Percentiles rank a stretch among this genome's conserved stretches.
These are phyloP conservation scores for Lasiurus borealis DNA, from an alignment of 2,113 vertebrate genomes.

Conservation along the genomic window DNA sequence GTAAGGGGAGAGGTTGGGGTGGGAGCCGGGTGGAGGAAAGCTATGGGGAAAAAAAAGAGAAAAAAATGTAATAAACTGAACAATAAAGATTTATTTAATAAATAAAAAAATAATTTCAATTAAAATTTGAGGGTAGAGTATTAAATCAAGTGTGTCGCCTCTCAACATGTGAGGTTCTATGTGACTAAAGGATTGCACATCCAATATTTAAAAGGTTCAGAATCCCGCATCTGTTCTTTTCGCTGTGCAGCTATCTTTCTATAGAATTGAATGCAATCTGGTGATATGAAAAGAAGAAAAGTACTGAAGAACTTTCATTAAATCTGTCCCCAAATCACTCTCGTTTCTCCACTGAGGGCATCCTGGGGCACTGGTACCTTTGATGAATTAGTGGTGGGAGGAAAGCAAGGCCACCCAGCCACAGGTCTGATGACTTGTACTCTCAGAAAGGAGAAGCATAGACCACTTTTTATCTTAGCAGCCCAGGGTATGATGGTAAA, in stretches of 20 bases:
- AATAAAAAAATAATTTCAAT: neutral
- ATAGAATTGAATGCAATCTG: neutral
- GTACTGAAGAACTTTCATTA: neutral
- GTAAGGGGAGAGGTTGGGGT: too few relatives aligned
- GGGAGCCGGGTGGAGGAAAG: too few relatives aligned
- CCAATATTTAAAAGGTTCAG: neutral
- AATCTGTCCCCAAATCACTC: neutral
- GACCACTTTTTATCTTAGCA: neutral
- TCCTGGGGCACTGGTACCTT: neutral
- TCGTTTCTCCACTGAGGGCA: neutral
- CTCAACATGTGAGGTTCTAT: neutral
- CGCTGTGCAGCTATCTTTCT: neutral
- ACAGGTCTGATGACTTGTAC: too few relatives aligned
- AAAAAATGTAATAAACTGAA: too few relatives aligned
- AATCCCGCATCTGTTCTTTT: too few relatives aligned
- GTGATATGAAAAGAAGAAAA: neutral
- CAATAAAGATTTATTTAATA: too few relatives aligned
- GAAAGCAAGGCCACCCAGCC: neutral
- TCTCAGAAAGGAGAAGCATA: conserved; percentile 46
- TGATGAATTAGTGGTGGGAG: too few relatives aligned
- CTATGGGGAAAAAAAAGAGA: too few relatives aligned
- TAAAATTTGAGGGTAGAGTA: neutral
- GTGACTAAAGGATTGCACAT: rapidly evolving
- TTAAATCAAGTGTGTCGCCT: neutral
- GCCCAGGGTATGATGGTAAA: neutral